Evolutionary conservation across 2,888 invertebrate genomes (phyloP).

Genomic region (Chaitophorus viminalis): DNA sequence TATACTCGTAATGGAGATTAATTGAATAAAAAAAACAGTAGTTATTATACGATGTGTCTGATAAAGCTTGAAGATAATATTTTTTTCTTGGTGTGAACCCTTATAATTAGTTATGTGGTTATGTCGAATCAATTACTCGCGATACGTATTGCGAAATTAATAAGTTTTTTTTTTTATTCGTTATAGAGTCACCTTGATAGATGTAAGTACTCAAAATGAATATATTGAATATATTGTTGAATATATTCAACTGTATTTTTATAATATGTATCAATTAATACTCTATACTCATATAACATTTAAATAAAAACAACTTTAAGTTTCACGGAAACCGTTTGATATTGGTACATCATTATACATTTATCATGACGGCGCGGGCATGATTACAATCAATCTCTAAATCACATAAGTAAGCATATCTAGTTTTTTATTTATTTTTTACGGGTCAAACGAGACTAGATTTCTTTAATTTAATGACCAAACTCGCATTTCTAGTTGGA

Average conservation of each 20-base stretch:
- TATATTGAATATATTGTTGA: neutral
- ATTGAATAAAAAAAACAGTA: too few species aligned
- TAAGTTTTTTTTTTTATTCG: too few species aligned
- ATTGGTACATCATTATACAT: neutral
- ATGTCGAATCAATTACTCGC: too few species aligned
- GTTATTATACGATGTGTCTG: too few species aligned
- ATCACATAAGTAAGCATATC: neutral
- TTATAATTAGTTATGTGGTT: too few species aligned
- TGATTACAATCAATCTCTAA: neutral
- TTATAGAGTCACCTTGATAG: too few species aligned
- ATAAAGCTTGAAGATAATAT: too few species aligned
- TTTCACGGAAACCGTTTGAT: neutral
- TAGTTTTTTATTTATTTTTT: neutral
- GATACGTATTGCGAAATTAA: too few species aligned
- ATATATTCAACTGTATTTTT: neutral
- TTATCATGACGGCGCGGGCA: neutral
- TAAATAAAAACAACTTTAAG: neutral
- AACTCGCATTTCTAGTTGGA: neutral
- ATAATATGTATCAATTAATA: neutral
- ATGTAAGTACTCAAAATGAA: too few species aligned
- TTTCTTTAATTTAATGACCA: conserved; percentile 4
- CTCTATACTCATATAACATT: neutral
- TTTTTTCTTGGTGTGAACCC: too few species aligned
- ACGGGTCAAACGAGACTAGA: conserved; percentile 31
- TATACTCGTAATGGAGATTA: too few species aligned